phyloP scores from a whole-genome alignment of 2,113 vertebrate species.

The Clinocottus analis region DNA sequence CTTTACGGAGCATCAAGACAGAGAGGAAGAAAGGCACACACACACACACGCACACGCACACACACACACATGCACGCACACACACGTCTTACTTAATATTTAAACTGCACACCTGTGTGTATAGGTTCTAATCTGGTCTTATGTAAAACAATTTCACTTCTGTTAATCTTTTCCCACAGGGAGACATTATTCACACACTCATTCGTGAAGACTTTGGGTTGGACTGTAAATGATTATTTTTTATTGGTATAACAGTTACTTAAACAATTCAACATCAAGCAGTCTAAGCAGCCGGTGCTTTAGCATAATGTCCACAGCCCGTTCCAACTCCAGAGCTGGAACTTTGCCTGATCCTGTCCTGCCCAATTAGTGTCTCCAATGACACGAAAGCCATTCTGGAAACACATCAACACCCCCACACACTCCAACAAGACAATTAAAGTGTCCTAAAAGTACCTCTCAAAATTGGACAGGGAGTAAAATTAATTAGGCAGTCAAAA shows the following conservation, averaged over 20 bases:
- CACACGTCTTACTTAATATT: neutral
- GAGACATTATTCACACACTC: neutral
- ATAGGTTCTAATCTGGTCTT: neutral
- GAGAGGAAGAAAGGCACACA: slow-evolving; percentile 2
- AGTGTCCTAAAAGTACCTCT: slow-evolving; percentile 39
- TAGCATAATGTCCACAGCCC: too few species aligned
- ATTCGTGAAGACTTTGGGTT: slow-evolving; percentile 4
- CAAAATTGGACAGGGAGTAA: slow-evolving; percentile 15
- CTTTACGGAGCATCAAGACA: slow-evolving; percentile 32
- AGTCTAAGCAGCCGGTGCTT: slow-evolving; percentile 54
- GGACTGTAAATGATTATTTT: slow-evolving; percentile 21
- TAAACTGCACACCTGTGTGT: neutral
- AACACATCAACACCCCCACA: slow-evolving; percentile 24
- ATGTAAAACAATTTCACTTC: neutral
- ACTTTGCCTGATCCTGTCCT: slow-evolving; percentile 37
- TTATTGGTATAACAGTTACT: slow-evolving; percentile 19
- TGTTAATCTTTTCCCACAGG: neutral
- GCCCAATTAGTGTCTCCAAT: slow-evolving; percentile 49
- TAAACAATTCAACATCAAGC: slow-evolving; percentile 23
- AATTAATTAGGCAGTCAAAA: slow-evolving; percentile 35
- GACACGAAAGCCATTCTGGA: slow-evolving; percentile 51
- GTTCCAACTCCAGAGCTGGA: slow-evolving; percentile 55
- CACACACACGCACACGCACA: slow-evolving; percentile 1
- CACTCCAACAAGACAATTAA: slow-evolving; percentile 10
- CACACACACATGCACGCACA: slow-evolving; percentile 1